Evolutionary conservation across 2,113 vertebrate genomes (phyloP).

Genomic region (Amazona vittata): DNA sequence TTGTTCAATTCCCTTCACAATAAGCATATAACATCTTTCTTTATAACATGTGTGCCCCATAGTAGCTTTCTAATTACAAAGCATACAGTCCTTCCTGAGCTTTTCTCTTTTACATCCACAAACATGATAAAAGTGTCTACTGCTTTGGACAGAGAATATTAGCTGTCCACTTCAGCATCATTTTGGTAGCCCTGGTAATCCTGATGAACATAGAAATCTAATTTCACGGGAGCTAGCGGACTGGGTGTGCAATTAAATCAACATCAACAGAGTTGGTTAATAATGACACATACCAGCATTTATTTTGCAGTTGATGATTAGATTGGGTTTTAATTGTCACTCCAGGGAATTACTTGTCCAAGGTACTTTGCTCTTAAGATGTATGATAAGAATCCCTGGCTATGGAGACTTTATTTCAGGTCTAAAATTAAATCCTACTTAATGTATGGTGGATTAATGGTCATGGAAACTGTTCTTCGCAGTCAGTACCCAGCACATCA

Average conservation of each 20-base stretch:
- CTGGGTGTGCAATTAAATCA: not conserved
- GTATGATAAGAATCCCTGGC: not conserved
- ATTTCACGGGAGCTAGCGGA: not conserved
- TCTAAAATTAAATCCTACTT: constrained; percentile 44
- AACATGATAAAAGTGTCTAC: not conserved
- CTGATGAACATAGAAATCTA: not conserved
- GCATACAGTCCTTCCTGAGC: not conserved
- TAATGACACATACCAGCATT: constrained; percentile 5
- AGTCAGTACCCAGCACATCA: not conserved
- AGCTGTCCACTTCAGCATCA: not conserved
- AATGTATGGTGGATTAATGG: constrained; percentile 21
- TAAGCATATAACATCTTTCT: not conserved
- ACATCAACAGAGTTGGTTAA: not conserved
- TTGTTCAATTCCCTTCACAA: constrained; percentile 31
- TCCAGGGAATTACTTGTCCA: constrained; percentile 22
- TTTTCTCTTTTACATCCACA: not conserved
- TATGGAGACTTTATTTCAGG: constrained; percentile 12
- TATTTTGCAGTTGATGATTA: constrained; percentile 37
- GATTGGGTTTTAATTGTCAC: constrained; percentile 15
- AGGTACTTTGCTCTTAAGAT: constrained; percentile 23
- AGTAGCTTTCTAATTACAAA: constrained; percentile 27
- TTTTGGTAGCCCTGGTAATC: not conserved
- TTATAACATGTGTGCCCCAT: not conserved
- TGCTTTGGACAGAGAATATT: not conserved
- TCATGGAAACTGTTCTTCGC: constrained; percentile 4